Evolutionary conservation across 2,797 vertebrate species (phyloP).

Genomic region (Coendou prehensilis): DNA sequence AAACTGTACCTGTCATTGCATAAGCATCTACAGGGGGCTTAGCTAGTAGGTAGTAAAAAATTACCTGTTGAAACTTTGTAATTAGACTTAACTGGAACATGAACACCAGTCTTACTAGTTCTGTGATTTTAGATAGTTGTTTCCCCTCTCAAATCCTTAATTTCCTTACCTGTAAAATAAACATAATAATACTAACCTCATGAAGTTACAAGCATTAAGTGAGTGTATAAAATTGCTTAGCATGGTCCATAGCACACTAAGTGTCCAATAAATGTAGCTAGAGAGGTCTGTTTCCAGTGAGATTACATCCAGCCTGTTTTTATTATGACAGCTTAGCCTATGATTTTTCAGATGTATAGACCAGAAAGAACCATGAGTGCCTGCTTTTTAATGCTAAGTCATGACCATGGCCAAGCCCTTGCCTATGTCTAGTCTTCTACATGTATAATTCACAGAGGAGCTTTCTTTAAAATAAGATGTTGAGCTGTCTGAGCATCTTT

Average conservation of each 20-base stretch:
- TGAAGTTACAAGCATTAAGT: background rate
- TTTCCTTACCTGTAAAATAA: conserved; percentile 23
- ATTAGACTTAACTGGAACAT: background rate
- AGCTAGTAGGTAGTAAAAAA: background rate
- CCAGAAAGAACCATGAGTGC: background rate
- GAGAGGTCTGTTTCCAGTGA: background rate
- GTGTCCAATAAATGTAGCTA: background rate
- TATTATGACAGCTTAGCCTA: background rate
- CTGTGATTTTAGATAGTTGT: background rate
- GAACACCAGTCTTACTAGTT: conserved; percentile 18
- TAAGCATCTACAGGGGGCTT: background rate
- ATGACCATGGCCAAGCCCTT: background rate
- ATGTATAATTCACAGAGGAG: background rate
- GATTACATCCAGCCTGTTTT: background rate
- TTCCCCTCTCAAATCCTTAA: background rate
- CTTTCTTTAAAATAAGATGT: conserved; percentile 6
- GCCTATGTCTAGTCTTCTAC: background rate
- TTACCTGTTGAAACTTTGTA: background rate
- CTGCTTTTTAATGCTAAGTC: background rate
- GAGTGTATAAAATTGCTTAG: background rate
- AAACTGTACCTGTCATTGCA: background rate
- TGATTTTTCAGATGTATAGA: conserved; percentile 27
- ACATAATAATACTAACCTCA: background rate
- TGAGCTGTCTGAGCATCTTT: background rate
- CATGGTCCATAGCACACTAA: background rate